Base-by-base conservation (phyloP, 2,888 invertebrate genomes). In the Epinotia nisella region DNA sequence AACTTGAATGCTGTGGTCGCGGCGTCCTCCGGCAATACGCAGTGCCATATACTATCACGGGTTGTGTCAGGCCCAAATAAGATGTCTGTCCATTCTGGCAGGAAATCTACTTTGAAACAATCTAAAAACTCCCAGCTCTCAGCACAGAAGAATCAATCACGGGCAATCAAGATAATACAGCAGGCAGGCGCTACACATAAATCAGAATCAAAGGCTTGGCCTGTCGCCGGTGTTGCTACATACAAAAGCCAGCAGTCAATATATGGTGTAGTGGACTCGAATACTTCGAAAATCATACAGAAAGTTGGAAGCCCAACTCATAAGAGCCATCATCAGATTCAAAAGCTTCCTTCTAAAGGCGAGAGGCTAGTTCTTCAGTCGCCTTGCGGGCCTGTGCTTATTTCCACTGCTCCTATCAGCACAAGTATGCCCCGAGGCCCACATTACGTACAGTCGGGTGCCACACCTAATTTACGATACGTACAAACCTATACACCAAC, bases 151-250 rank as follows among this genome's bases (percentile, higher is more conserved):
- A 91, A 86, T 82, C 92, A 92, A 76, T 91, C 93, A 0, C 93
- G 94, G 78, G 90, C 94, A 24, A 92, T 95, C 19, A 95, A 95
- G 83, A 95, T 95, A 75, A 93, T 95, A 76, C 95, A 94, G 78
- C 93, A 93, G 78, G 83, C 92, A 68, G 91, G 91, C 68, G 81
- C 89, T 71, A 81, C 84, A 71, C 87, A 88, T 77, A 93, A 93
- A 84, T 85, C 90, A 2, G 93, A 92, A 75, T 80, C 84, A 24
- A 93, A 94, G 79, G 78, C 88, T 75, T 93, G 93, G 93, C 88
- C 93, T 19, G 85, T 90, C 35, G 82, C 91, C 72, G 89, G 85
- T 78, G 87, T 90, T 1, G 66, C 74, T 45, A 87, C 91, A 69
- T 92, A 92, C 78, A 93, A 93, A 78, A 88, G 78, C 75, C 89